Conservation (phyloP, 1,140 invertebrate species). For the Drosophila quadrilineata region DNA sequence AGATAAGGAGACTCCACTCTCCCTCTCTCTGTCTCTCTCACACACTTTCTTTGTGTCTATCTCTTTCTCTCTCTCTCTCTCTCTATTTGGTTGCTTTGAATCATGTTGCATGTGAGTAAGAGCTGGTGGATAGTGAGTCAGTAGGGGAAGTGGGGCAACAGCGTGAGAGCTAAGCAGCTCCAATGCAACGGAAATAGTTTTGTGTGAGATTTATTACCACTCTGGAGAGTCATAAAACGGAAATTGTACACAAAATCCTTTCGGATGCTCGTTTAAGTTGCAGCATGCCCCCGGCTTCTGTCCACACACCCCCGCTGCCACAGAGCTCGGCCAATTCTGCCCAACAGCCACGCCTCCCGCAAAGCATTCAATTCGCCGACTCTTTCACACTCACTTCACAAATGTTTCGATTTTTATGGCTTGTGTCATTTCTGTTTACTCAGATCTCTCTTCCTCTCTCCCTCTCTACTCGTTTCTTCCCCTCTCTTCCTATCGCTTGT, state of each 20-base stretch:
- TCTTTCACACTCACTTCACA: conserved; percentile 14
- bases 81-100: too few relatives aligned
- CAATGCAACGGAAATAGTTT: conserved; percentile 81
- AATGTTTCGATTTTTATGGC: conserved; percentile 71
- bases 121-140: neutral
- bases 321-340: neutral
- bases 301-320: neutral
- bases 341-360: neutral
- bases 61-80: too few relatives aligned
- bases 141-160: neutral
- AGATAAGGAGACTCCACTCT: conserved; percentile 40
- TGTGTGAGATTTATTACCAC: conserved; percentile 81
- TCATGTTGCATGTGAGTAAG: conserved; percentile 26
- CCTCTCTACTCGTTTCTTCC: too few relatives aligned
- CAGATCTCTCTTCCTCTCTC: too few relatives aligned
- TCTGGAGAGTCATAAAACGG: conserved; percentile 81
- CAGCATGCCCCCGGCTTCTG: conserved; percentile 25
- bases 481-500: too few relatives aligned
- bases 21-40: too few relatives aligned
- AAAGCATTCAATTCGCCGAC: too few relatives aligned
- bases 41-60: too few relatives aligned
- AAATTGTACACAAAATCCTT: conserved; percentile 81
- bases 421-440: conserved; percentile 79
- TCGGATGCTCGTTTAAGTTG: conserved; percentile 79
- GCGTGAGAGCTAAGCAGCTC: conserved; percentile 61